Percentiles rank a stretch among this genome's conserved stretches.
Conservation (phyloP, 2,888 invertebrate species). For the Volucella zonaria region DNA sequence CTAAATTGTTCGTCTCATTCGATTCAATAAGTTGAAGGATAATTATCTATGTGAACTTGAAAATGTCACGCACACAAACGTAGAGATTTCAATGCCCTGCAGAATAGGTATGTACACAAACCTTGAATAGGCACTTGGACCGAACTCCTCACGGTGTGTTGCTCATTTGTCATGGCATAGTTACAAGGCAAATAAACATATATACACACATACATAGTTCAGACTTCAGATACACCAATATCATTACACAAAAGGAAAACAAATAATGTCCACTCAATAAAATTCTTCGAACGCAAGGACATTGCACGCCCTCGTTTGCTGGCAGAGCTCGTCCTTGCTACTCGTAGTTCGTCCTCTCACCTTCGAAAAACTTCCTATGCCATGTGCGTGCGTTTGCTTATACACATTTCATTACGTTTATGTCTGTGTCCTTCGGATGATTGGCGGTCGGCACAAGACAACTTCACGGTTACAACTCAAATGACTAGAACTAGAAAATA, state of each 20-base stretch:
- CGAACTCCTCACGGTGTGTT: conserved; percentile 29
- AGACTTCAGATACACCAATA: background rate
- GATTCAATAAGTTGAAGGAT: conserved; percentile 57
- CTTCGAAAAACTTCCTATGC: conserved; percentile 1
- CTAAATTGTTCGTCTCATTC: conserved; percentile 30
- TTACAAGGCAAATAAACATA: conserved; percentile 8
- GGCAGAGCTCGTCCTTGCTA: conserved; percentile 7
- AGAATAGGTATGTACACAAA: conserved; percentile 30
- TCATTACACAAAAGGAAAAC: conserved; percentile 30
- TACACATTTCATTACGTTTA: conserved; percentile 35
- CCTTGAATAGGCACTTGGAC: conserved; percentile 21
- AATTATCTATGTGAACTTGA: conserved; percentile 55
- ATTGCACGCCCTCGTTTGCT: conserved; percentile 31
- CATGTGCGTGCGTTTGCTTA: conserved; percentile 17
- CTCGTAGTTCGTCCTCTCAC: background rate
- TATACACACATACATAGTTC: too few species aligned
- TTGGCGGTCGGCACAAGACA: conserved; percentile 26
- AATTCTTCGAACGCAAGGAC: conserved; percentile 31
- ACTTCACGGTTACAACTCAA: background rate
- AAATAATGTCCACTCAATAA: conserved; percentile 62
- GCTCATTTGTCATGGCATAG: conserved; percentile 50
- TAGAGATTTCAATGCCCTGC: background rate
- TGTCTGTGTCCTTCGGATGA: conserved; percentile 15
- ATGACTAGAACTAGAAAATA: background rate
- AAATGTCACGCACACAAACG: conserved; percentile 12